Evolutionary conservation across 1,140 invertebrate species (phyloP).

Genomic region (Goniozus legneri): DNA sequence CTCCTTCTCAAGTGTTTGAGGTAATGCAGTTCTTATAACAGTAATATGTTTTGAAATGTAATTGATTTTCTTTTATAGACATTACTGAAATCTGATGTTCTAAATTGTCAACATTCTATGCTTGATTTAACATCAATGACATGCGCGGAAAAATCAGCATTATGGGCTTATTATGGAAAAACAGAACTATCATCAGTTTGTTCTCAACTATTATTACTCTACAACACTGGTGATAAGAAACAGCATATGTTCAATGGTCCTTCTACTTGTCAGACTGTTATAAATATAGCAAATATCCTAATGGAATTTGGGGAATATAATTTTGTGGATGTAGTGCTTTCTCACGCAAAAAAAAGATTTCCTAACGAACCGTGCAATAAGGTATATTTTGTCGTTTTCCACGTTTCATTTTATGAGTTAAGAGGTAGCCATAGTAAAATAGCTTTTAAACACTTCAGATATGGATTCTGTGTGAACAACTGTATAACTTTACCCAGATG

Average conservation of each 20-base stretch:
- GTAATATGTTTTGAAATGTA: constrained; percentile 3
- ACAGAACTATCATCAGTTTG: constrained; percentile 75
- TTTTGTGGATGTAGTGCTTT: constrained; percentile 55
- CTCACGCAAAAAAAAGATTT: constrained; percentile 60
- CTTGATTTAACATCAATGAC: constrained; percentile 75
- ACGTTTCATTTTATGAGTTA: too few relatives aligned
- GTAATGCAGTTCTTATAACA: constrained; percentile 22
- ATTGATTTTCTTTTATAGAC: constrained; percentile 60
- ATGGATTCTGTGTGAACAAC: constrained; percentile 69
- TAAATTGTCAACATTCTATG: constrained; percentile 82
- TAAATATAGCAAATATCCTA: constrained; percentile 65
- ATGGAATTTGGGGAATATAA: constrained; percentile 62
- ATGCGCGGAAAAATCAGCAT: constrained; percentile 72
- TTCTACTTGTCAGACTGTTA: constrained; percentile 67
- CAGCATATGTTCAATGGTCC: constrained; percentile 65
- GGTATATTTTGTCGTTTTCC: constrained; percentile 28
- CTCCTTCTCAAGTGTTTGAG: constrained; percentile 47
- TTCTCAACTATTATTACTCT: constrained; percentile 72
- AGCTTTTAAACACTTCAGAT: constrained; percentile 49
- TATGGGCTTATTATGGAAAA: constrained; percentile 86
- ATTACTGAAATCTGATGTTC: constrained; percentile 76
- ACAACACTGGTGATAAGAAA: constrained; percentile 63
- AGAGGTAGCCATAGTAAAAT: too few relatives aligned
- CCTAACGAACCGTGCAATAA: constrained; percentile 59
- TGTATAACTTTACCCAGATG: constrained; percentile 59